phyloP scores from a whole-genome alignment of 2,888 invertebrate genomes.

The Hypsopygia costalis region DNA sequence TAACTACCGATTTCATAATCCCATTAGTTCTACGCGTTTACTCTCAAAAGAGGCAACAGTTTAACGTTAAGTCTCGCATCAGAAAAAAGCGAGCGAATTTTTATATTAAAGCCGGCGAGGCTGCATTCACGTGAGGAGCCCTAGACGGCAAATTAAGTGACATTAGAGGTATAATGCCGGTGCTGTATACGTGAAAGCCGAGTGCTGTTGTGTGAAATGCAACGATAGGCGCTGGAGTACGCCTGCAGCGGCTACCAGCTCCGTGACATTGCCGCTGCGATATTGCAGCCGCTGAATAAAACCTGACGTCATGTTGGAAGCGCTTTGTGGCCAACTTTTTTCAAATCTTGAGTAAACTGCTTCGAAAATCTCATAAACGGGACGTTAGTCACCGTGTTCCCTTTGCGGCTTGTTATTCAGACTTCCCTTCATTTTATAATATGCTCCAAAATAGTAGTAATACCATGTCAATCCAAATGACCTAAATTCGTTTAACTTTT shows the following conservation, averaged over 20 bases:
- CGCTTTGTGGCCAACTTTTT: slow-evolving; percentile 7
- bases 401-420: background rate
- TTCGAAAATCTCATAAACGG: slow-evolving; percentile 6
- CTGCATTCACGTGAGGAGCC: slow-evolving; percentile 74
- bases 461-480: no score
- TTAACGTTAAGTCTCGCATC: slow-evolving; percentile 59
- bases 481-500: no score
- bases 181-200: slow-evolving; percentile 63
- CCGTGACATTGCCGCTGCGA: slow-evolving; percentile 22
- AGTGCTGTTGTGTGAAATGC: slow-evolving; percentile 58
- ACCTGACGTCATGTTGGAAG: slow-evolving; percentile 7
- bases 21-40: slow-evolving; percentile 73
- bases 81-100: slow-evolving; percentile 64
- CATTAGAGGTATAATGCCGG: slow-evolving; percentile 74
- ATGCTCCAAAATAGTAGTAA: no score
- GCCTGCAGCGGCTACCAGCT: slow-evolving; percentile 34
- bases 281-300: slow-evolving; percentile 25
- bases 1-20: slow-evolving; percentile 63
- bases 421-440: background rate
- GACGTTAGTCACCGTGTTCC: background rate
- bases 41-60: slow-evolving; percentile 73
- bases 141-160: slow-evolving; percentile 79
- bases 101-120: slow-evolving; percentile 72
- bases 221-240: slow-evolving; percentile 51
- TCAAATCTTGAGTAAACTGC: background rate